A percentile compares a stretch with the other conserved stretches of the same genome.
phyloP scores from a whole-genome alignment of 1,140 invertebrate genomes.

The Listronotus oregonensis region DNA sequence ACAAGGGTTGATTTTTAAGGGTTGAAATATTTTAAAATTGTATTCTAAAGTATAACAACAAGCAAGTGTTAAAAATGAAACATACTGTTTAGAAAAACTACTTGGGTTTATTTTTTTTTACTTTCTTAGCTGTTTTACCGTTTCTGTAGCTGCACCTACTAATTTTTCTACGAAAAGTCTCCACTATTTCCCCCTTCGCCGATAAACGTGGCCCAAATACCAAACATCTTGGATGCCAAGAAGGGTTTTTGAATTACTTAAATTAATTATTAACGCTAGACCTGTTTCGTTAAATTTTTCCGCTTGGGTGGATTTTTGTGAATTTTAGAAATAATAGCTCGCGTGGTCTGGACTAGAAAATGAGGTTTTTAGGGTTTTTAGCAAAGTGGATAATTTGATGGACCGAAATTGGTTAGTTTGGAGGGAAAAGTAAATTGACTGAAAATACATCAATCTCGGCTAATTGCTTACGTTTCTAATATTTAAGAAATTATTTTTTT shows the following conservation, averaged over 20 bases:
- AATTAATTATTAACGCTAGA: slow-evolving; percentile 19
- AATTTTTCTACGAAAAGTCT: neutral
- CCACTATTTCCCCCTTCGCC: neutral
- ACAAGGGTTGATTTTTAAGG: no score
- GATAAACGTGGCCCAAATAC: slow-evolving; percentile 12
- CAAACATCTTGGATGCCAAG: slow-evolving; percentile 9
- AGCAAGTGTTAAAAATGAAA: no score
- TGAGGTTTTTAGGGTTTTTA: slow-evolving; percentile 16
- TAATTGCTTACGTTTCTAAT: neutral
- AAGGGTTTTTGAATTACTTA: slow-evolving; percentile 17
- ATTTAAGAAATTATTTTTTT: neutral
- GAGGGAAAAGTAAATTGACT: slow-evolving; percentile 2
- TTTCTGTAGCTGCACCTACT: no score
- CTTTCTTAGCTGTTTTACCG: no score
- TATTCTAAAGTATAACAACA: no score
- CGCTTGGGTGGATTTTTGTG: slow-evolving; percentile 9
- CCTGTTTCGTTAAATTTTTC: slow-evolving; percentile 15
- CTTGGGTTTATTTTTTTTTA: no score
- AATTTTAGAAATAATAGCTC: slow-evolving; percentile 15
- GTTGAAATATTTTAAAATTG: no score
- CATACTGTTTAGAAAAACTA: no score
- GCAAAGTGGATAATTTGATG: slow-evolving; percentile 17
- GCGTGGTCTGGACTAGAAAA: slow-evolving; percentile 14
- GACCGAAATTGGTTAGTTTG: neutral
- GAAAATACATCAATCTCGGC: neutral